phyloP scores from a whole-genome alignment of 92 coral and sea anemone species.

The Pocillopora meandrina region DNA sequence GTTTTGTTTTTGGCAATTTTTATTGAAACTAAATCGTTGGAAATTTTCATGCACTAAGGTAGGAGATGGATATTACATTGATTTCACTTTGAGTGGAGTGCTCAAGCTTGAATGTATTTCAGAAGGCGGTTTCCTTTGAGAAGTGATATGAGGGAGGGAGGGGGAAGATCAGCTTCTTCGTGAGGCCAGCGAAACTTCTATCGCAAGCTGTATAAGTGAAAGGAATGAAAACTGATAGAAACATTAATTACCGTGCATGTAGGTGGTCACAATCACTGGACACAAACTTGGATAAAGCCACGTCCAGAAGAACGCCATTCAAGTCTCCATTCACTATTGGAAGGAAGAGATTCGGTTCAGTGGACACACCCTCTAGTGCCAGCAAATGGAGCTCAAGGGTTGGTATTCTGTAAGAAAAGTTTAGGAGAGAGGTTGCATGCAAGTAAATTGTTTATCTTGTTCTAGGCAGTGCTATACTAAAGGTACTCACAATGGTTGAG shows the following conservation, averaged over 20 bases:
- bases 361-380: conserved; percentile 85
- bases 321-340: conserved; percentile 72
- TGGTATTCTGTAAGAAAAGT: neutral
- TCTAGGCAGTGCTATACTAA: too few relatives aligned
- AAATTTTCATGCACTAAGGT: too few relatives aligned
- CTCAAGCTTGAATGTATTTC: too few relatives aligned
- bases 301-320: conserved; percentile 72
- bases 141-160: too few relatives aligned
- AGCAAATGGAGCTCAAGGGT: conserved; percentile 88
- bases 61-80: too few relatives aligned
- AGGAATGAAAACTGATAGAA: neutral
- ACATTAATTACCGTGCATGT: neutral
- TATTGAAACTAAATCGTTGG: too few relatives aligned
- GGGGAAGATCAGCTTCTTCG: too few relatives aligned
- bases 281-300: conserved; percentile 82
- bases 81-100: too few relatives aligned
- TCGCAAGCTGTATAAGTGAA: neutral
- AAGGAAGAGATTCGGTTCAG: conserved; percentile 73
- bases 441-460: too few relatives aligned
- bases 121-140: too few relatives aligned
- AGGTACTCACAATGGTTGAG: too few relatives aligned
- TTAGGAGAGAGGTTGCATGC: neutral
- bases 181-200: too few relatives aligned
- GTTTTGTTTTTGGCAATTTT: neutral
- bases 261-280: conserved; percentile 88